Base-by-base conservation (phyloP, 2,797 vertebrate genomes). In the Xiphorhynchus erythropygius region DNA sequence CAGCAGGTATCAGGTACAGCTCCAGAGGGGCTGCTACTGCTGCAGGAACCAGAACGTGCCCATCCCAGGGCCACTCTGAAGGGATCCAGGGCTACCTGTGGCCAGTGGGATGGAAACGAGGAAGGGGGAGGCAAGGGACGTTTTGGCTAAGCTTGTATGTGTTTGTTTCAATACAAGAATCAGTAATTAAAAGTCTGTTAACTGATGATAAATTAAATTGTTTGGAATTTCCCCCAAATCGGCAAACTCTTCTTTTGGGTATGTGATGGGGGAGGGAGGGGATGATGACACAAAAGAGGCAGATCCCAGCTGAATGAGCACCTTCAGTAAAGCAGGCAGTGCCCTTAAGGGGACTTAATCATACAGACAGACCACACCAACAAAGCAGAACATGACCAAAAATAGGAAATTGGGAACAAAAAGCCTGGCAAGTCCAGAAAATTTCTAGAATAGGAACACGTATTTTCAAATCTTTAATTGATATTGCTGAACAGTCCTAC, bases 81-180 rank as follows among this genome's bases (percentile, higher is more conserved):
- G 49, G n/a, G 21, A 50, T 35, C 4, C 2, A 35, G 27, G 1
- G 10, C 37, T 35, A 27, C 0, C 0, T 11, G 46, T 17, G 23
- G 41, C 22, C 44, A 67, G 9, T 11, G 41, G 13, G 50, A 42
- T 9, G 25, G 30, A 52, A 21, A 63, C 8, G 30, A 59, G 30
- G 23, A 18, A 68, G 2, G 0, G 13, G 27, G 11, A 67, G n/a
- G 25, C 19, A 46, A 69, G 7, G 18, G 28, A 49, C 21, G 11
- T 16, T 67, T n/a, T 53, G 25, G 21, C 27, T 32, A 53, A 53
- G 52, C 52, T 53, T 53, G 52, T 32, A 53, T 19, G 30, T 53
- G 18, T 53, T 53, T 32, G 27, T 53, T 53, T 53, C 30, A 32
- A 32, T 19, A 53, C 52, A 18, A 32, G 30, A 53, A 53, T 19